phyloP scores from a whole-genome alignment of 2,113 vertebrate genomes.

The Desmodus rotundus region DNA sequence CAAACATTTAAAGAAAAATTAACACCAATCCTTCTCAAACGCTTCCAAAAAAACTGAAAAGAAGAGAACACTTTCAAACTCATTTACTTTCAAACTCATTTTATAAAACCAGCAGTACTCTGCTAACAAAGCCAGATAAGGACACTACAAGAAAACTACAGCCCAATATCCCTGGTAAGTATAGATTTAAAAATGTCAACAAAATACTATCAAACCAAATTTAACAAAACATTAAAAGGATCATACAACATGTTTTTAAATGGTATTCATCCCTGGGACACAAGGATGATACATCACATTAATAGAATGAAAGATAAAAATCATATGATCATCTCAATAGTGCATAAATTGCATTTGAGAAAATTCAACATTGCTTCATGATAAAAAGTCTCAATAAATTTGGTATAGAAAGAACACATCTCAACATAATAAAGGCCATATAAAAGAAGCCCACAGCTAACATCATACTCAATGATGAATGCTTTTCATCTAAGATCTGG shows the following conservation, averaged over 20 bases:
- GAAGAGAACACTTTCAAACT: not conserved
- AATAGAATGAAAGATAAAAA: not conserved
- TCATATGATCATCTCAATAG: not conserved
- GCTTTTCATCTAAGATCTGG: not conserved
- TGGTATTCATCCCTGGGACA: not conserved
- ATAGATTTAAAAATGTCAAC: not conserved
- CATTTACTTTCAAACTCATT: not conserved
- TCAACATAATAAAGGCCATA: not conserved
- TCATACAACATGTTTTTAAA: not conserved
- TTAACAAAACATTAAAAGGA: not conserved
- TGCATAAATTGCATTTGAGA: not conserved
- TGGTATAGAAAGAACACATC: not conserved
- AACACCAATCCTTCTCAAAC: not conserved
- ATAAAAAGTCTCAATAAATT: not conserved
- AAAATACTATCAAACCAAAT: not conserved
- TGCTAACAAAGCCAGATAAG: not conserved
- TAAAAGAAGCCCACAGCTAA: not conserved
- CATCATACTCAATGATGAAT: not conserved
- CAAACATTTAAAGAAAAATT: not conserved
- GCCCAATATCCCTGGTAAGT: not conserved
- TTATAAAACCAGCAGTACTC: not conserved
- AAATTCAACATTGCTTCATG: not conserved
- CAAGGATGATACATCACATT: not conserved
- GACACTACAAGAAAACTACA: not conserved
- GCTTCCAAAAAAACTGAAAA: not conserved